Evolutionary conservation across 1,140 invertebrate species (phyloP), one percentile per base, ranked within the genome.

Genomic region (Tetraneura akinire): DNA sequence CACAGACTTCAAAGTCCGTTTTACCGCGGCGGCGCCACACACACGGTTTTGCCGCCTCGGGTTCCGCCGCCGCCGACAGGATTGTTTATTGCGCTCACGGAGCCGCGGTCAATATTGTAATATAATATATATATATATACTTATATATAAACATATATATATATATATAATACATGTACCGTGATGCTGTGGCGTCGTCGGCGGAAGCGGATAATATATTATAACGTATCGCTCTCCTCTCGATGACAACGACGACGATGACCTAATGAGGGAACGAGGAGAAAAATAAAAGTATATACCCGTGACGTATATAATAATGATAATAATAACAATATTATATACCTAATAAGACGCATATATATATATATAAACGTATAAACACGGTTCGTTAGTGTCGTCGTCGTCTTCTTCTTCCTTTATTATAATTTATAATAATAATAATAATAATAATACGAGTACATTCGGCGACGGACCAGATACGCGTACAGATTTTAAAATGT

Each of bases 1-100:
- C 18, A 42, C 64, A 42, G 37, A 66, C 64, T 66, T 66, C 64
- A 66, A 66, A 66, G 64, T 42, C 18, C n/a, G 16, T 42, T 66
- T 42, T 21, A 18, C 64, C 64, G 64, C 64, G 37, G 64, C 64
- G 64, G 42, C 66, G 42, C 66, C 66, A 70, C 66, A 49, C 64
- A 45, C 66, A 26, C 66, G 68, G 68, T 71, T 71, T 71, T 49
- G 68, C 68, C 68, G 68, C 68, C 68, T 49, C 66, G 66, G 37
- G 66, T 45, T 26, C 68, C 68, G 66, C 45, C 66, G 68, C 68
- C 68, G 68, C 68, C 68, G 68, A 71, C 68, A 71, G 68, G 68
- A 71, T 71, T 71, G 68, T 71, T 71, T 49, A 71, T 71, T 49
- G 68, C 68, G 66, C 45, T 23, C 62, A 29, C 64, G n/a, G n/a